Percentiles rank a stretch among this genome's conserved stretches.
Evolutionary conservation across 2,797 vertebrate species (phyloP).

Genomic region (Alosa sapidissima): DNA sequence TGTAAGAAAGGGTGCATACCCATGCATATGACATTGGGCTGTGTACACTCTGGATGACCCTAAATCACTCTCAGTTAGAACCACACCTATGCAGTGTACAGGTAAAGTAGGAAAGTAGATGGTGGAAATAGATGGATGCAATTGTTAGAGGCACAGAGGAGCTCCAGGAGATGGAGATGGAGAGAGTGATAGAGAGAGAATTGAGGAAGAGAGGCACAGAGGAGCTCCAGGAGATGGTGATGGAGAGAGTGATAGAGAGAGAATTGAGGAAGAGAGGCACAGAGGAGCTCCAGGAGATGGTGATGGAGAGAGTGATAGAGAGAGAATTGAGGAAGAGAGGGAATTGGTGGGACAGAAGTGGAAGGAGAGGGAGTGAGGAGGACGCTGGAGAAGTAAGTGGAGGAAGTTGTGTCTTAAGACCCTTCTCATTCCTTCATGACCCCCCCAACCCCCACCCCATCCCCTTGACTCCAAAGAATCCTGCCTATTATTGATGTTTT

Average conservation of each 20-base stretch:
- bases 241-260: neutral
- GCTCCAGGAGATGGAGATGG: too few relatives aligned
- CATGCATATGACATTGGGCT: neutral
- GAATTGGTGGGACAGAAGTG: constrained; percentile 2
- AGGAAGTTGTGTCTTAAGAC: constrained; percentile 23
- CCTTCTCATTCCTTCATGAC: constrained; percentile 37
- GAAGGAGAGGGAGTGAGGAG: too few relatives aligned
- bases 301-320: too few relatives aligned
- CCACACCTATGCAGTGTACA: neutral
- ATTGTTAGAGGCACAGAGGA: neutral
- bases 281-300: neutral
- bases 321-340: neutral
- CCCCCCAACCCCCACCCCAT: constrained; percentile 34
- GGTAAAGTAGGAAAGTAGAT: neutral
- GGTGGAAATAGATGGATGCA: neutral
- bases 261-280: neutral
- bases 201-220: neutral
- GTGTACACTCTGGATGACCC: neutral
- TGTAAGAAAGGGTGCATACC: neutral
- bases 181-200: too few relatives aligned
- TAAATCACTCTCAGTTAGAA: too few relatives aligned
- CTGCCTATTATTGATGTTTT: constrained; percentile 72
- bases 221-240: neutral
- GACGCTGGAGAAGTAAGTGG: too few relatives aligned
- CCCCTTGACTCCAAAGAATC: constrained; percentile 74